Base-by-base conservation (phyloP, 1,140 invertebrate genomes). In the Apocrypta bakeri region DNA sequence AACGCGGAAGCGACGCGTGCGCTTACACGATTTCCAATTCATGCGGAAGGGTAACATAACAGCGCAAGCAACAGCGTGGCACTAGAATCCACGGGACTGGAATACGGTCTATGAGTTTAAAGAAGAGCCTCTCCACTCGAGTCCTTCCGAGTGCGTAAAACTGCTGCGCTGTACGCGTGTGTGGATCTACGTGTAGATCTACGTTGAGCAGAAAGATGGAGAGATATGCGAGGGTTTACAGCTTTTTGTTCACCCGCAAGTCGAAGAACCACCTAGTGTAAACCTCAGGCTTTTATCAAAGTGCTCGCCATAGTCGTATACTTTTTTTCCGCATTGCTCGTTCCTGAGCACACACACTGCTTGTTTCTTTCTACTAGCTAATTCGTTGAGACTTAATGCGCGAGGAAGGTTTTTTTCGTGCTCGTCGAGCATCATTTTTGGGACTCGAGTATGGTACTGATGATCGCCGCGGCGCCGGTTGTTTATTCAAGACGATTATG, bases 371-470 rank as follows among this genome's bases (percentile, higher is more conserved):
- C 40, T 24, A 12, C 4, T 74, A 31, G 37, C 31, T 81, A 73
- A 66, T 81, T 74, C 71, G 71, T 29, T 25, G 79, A 48, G 56
- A 74, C 24, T 80, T 33, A 40, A 72, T 17, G 31, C 29, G 37
- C 8, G 17, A 24, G 25, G 3, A 33, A n/a, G 25, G 0, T 17
- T 74, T 63, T 31, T 17, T 37, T 42, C 64, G 64, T 66, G 29
- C 37, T 27, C 76, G 12, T 31, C n/a, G 14, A 48, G 40, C 64
- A 64, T 81, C 63, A 48, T 31, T 74, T 72, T 80, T 63, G 42
- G 48, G 48, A 21, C 42, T 56, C 3, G 48, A 56, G 48, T 56
- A 6, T 56, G 48, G 7, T 71, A 12, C 79, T 71, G n/a, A n/a
- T n/a, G n/a, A n/a, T n/a, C n/a, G n/a, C n/a, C n/a, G n/a, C n/a